A percentile compares a stretch with the other conserved stretches of the same genome.
These are phyloP conservation scores for Crax fasciolata DNA, from an alignment of 2,797 vertebrate species.

Conservation along the genomic window DNA sequence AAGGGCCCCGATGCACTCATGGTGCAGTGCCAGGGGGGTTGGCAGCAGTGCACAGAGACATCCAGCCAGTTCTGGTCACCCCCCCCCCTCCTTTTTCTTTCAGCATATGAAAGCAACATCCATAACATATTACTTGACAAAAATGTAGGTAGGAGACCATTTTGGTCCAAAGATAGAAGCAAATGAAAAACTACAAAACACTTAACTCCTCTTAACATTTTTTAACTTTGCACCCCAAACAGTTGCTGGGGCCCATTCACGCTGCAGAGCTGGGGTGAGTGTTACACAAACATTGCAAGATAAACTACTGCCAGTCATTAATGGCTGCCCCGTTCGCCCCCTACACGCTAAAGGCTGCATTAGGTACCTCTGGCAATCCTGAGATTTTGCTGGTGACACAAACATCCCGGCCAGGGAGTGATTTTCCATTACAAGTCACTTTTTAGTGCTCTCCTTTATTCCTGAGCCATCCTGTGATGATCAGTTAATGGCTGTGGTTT, in stretches of 20 bases:
- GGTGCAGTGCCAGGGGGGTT: background rate
- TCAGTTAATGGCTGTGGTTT: conserved; percentile 17
- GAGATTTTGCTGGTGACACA: background rate
- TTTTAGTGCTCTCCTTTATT: background rate
- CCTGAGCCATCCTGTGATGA: background rate
- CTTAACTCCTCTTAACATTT: background rate
- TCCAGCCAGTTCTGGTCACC: no score
- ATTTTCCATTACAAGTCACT: background rate
- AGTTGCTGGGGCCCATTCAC: background rate
- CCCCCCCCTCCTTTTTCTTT: background rate
- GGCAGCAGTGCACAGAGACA: background rate
- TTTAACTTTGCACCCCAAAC: background rate
- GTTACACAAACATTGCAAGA: background rate
- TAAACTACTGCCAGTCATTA: background rate
- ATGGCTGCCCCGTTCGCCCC: background rate
- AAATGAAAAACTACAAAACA: background rate
- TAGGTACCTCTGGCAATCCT: background rate
- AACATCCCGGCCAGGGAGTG: background rate
- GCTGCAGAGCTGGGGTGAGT: background rate
- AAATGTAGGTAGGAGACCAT: background rate
- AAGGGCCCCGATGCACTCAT: background rate
- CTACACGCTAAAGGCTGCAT: background rate
- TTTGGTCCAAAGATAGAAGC: background rate
- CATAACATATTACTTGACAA: background rate
- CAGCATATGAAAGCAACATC: background rate